A percentile compares a stretch with the other conserved stretches of the same genome.
These are phyloP conservation scores for Leptobrachium leishanense DNA, from an alignment of 2,113 vertebrate genomes.

Conservation along the genomic window DNA sequence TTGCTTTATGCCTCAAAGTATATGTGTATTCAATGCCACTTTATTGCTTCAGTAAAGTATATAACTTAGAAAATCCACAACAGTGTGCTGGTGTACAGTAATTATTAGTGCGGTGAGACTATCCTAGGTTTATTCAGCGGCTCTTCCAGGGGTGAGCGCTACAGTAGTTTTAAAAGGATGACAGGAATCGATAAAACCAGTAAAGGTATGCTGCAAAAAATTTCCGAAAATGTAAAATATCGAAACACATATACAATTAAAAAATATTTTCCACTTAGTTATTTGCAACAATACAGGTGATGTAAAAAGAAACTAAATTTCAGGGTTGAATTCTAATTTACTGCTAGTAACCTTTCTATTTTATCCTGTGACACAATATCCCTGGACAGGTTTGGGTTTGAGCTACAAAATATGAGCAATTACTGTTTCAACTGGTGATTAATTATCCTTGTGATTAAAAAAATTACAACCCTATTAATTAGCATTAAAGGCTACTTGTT, in stretches of 20 bases:
- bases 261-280: not conserved
- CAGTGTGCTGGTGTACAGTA: no score
- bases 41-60: no score
- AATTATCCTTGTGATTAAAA: not conserved
- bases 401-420: slow-evolving; percentile 4
- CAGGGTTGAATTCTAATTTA: not conserved
- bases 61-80: no score
- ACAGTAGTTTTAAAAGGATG: no score
- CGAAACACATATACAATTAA: not conserved
- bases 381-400: not conserved
- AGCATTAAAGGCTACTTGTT: slow-evolving; percentile 6
- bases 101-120: no score
- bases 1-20: no score
- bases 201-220: no score
- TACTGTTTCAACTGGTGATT: slow-evolving; percentile 4
- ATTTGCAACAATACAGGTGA: not conserved
- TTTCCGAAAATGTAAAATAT: not conserved
- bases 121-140: no score
- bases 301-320: not conserved
- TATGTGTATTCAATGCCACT: no score
- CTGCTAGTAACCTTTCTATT: not conserved
- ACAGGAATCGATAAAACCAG: no score
- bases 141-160: no score
- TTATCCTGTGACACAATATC: slow-evolving; percentile 8
- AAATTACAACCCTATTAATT: not conserved